These are phyloP conservation scores for Dipodomys ordii DNA, from an alignment of 2,113 vertebrate species.

Conservation along the genomic window DNA sequence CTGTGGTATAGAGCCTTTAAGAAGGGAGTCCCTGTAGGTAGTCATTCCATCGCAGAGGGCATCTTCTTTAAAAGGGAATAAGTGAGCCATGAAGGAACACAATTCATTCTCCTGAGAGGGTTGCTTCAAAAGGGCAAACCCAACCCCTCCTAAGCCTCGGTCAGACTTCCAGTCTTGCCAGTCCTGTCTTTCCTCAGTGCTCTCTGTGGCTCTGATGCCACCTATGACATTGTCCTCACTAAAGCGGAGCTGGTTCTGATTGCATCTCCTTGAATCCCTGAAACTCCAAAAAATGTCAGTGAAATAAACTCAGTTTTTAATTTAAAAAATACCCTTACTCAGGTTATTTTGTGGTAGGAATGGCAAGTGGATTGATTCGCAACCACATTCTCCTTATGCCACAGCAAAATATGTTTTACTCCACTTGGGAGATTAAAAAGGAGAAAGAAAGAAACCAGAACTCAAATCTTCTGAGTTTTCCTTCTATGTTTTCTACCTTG, in stretches of 20 bases:
- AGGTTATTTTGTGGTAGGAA: neutral
- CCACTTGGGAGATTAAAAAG: neutral
- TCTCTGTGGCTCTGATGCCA: too few species aligned
- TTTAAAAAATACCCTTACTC: neutral
- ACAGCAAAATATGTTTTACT: neutral
- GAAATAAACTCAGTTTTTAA: neutral
- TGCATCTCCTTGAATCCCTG: too few species aligned
- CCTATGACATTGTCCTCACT: neutral
- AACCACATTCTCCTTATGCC: neutral
- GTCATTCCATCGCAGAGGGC: neutral
- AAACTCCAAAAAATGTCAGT: neutral
- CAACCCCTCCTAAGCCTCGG: neutral
- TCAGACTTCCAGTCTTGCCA: neutral
- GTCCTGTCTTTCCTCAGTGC: too few species aligned
- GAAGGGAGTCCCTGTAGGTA: neutral
- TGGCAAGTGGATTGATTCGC: neutral
- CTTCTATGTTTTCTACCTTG: neutral
- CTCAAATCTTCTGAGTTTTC: neutral
- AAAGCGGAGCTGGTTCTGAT: neutral
- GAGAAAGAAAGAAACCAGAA: neutral
- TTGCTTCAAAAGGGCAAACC: too few species aligned
- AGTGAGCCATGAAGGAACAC: neutral
- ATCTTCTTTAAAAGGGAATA: neutral
- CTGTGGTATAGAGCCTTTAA: neutral
- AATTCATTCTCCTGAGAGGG: neutral